These are phyloP conservation scores for Pampusana beccarii DNA, from an alignment of 2,113 vertebrate genomes.

Conservation along the genomic window DNA sequence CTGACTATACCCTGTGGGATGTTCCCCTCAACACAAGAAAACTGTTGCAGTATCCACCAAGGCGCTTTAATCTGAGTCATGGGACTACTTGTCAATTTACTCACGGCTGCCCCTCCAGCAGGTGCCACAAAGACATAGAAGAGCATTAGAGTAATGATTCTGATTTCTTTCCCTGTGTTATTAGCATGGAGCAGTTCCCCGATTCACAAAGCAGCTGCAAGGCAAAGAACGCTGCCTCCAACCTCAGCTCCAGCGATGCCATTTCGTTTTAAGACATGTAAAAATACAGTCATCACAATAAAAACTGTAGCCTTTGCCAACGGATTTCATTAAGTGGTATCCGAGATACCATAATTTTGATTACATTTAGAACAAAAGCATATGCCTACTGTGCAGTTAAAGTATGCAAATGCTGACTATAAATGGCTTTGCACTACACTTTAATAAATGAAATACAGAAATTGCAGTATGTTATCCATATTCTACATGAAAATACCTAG, in stretches of 20 bases:
- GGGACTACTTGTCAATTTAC: not conserved
- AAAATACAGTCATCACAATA: constrained; percentile 42
- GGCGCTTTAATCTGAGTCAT: not conserved
- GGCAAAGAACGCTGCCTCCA: not conserved
- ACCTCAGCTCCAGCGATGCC: not conserved
- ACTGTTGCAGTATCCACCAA: not conserved
- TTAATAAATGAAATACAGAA: constrained; percentile 56
- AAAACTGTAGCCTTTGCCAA: constrained; percentile 38
- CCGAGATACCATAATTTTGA: constrained; percentile 53
- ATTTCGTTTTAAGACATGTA: not conserved
- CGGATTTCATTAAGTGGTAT: constrained; percentile 60
- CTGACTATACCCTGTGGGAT: not conserved
- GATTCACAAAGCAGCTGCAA: not conserved
- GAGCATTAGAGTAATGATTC: not conserved
- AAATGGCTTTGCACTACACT: constrained; percentile 31
- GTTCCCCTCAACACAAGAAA: not conserved
- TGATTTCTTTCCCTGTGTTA: not conserved
- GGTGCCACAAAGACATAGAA: not conserved
- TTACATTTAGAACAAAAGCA: constrained; percentile 64
- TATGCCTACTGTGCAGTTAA: constrained; percentile 53
- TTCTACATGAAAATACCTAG: constrained; percentile 50
- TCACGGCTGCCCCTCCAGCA: not conserved
- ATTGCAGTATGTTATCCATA: constrained; percentile 54
- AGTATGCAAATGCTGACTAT: constrained; percentile 31
- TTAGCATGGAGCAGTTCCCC: not conserved